Conservation (phyloP, 2,113 vertebrate genomes). For the Microtus oregoni region DNA sequence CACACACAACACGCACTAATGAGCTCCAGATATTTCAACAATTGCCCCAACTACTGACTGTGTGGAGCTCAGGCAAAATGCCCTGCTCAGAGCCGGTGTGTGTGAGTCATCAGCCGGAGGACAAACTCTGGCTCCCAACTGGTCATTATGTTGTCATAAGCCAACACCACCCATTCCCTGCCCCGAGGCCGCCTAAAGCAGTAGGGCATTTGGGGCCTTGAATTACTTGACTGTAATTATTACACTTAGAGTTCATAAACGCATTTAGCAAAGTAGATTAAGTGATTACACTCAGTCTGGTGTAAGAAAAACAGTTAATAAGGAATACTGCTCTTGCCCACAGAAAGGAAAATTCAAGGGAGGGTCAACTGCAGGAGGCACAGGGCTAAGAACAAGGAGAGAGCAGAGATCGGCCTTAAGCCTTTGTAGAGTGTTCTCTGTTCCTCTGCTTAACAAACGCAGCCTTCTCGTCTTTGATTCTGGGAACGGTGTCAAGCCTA, state of each 20-base stretch:
- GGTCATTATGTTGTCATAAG: slow-evolving; percentile 21
- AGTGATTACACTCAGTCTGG: slow-evolving; percentile 9
- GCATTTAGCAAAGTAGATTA: slow-evolving; percentile 37
- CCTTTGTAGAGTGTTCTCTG: slow-evolving; percentile 57
- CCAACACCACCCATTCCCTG: background rate
- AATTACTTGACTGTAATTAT: slow-evolving; percentile 59
- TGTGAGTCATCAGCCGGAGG: slow-evolving; percentile 41
- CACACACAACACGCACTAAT: background rate
- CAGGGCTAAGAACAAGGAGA: slow-evolving; percentile 35
- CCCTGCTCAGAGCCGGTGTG: background rate
- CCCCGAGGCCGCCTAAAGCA: slow-evolving; percentile 36
- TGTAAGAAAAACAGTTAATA: slow-evolving; percentile 49
- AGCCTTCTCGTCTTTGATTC: slow-evolving; percentile 61
- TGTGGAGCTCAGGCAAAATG: background rate
- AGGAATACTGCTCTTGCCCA: slow-evolving; percentile 28
- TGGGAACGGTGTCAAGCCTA: slow-evolving; percentile 69
- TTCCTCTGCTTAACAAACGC: slow-evolving; percentile 60
- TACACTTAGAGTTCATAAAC: slow-evolving; percentile 68
- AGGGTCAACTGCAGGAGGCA: background rate
- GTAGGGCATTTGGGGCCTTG: background rate
- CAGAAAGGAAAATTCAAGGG: slow-evolving; percentile 57
- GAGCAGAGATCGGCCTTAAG: slow-evolving; percentile 59
- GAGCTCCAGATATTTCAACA: background rate
- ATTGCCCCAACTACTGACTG: background rate
- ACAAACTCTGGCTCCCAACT: slow-evolving; percentile 4